phyloP scores from a whole-genome alignment of 2,888 invertebrate genomes.

The Anagyrus pseudococci region DNA sequence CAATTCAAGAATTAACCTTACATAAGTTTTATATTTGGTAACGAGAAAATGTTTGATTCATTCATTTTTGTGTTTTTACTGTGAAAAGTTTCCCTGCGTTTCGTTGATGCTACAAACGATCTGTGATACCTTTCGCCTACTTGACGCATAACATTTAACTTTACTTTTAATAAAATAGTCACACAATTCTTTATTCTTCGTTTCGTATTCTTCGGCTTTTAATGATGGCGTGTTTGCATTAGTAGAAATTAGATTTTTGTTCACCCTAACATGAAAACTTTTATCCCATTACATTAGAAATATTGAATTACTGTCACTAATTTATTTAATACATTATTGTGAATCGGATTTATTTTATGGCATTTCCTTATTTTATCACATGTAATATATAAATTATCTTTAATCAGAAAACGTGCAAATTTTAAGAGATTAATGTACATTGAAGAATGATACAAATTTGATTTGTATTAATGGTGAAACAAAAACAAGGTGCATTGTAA shows the following conservation, averaged over 20 bases:
- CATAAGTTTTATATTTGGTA: slow-evolving; percentile 27
- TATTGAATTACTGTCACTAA: slow-evolving; percentile 36
- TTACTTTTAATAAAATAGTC: slow-evolving; percentile 32
- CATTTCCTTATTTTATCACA: slow-evolving; percentile 32
- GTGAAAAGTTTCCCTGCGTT: slow-evolving; percentile 28
- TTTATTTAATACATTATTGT: slow-evolving; percentile 33
- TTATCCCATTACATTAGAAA: slow-evolving; percentile 34
- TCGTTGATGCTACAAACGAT: slow-evolving; percentile 22
- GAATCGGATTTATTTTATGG: slow-evolving; percentile 15
- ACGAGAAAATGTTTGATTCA: slow-evolving; percentile 33
- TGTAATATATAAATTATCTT: slow-evolving; percentile 37
- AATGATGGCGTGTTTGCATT: slow-evolving; percentile 12
- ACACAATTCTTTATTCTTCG: neutral
- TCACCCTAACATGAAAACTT: too few species aligned
- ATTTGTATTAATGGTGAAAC: slow-evolving; percentile 8
- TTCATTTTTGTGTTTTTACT: slow-evolving; percentile 16
- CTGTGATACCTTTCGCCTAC: slow-evolving; percentile 13
- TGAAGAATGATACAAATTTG: slow-evolving; percentile 30
- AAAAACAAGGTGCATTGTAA: slow-evolving; percentile 11
- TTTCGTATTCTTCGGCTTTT: slow-evolving; percentile 11
- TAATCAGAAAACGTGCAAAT: slow-evolving; percentile 34
- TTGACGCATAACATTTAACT: slow-evolving; percentile 11
- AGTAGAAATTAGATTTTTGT: slow-evolving; percentile 25
- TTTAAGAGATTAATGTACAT: slow-evolving; percentile 27
- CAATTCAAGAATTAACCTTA: slow-evolving; percentile 28